A percentile compares a stretch with the other conserved stretches of the same genome.
Evolutionary conservation across 2,113 vertebrate genomes (phyloP).

Genomic region (Neomonachus schauinslandi): DNA sequence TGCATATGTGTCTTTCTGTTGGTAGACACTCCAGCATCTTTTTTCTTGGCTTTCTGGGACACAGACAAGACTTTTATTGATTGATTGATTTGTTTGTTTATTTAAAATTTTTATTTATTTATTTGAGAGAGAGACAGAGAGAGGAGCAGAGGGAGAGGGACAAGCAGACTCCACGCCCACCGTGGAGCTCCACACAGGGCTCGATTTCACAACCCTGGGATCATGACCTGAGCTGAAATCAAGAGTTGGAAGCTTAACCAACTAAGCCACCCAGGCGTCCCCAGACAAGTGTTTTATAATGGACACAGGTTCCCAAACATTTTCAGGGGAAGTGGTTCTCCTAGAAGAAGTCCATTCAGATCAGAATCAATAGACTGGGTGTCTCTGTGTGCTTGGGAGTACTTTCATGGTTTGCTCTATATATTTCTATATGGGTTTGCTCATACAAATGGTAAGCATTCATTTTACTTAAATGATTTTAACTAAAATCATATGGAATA

Average conservation of each 20-base stretch:
- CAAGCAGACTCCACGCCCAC: not conserved
- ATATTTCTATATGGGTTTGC: not conserved
- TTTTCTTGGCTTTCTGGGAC: not conserved
- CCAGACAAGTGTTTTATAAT: not conserved
- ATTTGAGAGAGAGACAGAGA: not conserved
- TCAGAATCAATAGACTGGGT: not conserved
- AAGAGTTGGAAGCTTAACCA: not conserved
- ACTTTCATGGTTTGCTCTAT: not conserved
- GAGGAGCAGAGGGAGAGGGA: not conserved
- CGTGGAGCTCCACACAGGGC: not conserved
- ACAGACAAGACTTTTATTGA: not conserved
- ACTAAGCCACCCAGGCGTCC: not conserved
- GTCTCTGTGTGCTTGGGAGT: not conserved
- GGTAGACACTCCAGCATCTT: not conserved
- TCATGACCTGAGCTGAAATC: not conserved
- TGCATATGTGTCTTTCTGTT: not conserved
- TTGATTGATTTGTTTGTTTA: too few relatives aligned
- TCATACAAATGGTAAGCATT: not conserved
- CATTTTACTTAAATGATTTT: constrained; percentile 21
- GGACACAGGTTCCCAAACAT: not conserved
- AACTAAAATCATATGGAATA: not conserved
- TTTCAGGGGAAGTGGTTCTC: not conserved
- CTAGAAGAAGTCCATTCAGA: not conserved
- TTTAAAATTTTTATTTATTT: not conserved
- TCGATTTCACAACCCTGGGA: not conserved